These are phyloP conservation scores for Aleiodes sp. DNA, from an alignment of 1,140 invertebrate species.

Conservation along the genomic window DNA sequence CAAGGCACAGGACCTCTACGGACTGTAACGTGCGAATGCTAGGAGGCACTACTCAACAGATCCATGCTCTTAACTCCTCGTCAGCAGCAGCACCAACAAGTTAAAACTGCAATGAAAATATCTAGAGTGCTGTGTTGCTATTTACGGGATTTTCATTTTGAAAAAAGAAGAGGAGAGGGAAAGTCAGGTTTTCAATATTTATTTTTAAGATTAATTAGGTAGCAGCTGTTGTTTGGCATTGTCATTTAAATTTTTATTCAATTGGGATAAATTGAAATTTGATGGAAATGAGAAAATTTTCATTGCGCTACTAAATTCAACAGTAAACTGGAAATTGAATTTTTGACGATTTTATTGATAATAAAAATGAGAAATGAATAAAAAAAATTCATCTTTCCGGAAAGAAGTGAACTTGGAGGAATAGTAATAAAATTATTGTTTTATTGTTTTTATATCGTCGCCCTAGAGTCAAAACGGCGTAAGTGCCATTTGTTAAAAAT, in stretches of 20 bases:
- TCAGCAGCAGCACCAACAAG: constrained; percentile 65
- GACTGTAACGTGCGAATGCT: constrained; percentile 58
- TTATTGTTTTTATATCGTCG: no score
- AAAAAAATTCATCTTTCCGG: no score
- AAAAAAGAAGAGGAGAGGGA: neutral
- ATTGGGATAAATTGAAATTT: neutral
- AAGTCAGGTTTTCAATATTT: neutral
- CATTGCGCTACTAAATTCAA: neutral
- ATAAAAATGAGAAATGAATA: no score
- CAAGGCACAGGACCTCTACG: constrained; percentile 58
- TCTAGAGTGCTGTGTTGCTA: constrained; percentile 56
- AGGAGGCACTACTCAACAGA: constrained; percentile 58
- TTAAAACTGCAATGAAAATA: constrained; percentile 63
- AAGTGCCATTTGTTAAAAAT: no score
- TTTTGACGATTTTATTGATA: no score
- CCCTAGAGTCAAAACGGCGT: no score
- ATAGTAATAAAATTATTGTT: no score
- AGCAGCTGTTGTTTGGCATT: neutral
- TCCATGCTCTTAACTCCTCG: constrained; percentile 59
- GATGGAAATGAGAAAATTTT: no score
- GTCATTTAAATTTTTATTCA: constrained; percentile 25
- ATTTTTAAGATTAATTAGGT: neutral
- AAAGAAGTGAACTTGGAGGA: no score
- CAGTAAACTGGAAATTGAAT: no score
- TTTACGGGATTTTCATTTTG: neutral